Base-by-base conservation (phyloP, 2,797 vertebrate species). In the Diglossa cyanea region DNA sequence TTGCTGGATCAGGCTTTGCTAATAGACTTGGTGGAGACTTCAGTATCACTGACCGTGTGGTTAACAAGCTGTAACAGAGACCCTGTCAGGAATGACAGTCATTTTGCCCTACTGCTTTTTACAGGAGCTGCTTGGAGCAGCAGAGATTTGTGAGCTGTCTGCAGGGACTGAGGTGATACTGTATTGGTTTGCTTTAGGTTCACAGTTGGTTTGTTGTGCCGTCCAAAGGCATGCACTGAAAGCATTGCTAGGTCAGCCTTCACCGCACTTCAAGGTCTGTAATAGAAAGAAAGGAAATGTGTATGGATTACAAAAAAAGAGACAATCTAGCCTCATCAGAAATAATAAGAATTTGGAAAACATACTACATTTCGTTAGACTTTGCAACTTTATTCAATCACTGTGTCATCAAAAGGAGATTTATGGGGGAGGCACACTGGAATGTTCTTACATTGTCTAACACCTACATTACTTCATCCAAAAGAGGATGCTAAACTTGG, bases 21-120 rank as follows among this genome's bases (percentile, higher is more conserved):
- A 11, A 19, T 18, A 54, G 35, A 28, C 17, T 74, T 0, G 0
- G 18, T 0, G 4, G 40, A 77, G 65, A 39, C n/a, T 48, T 77
- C 47, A 40, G 58, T 33, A 16, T 62, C 47, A 10, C 13, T 40
- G 50, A 35, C 19, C 78, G 24, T 13, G 2, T 30, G 55, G 39
- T 60, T 73, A 79, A 73, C 28, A 53, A 40, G 17, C 24, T 82
- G 44, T 28, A 78, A 23, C 33, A 57, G 50, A 25, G 45, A 62
- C 30, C 47, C n/a, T 75, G 28, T 55, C 44, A 2, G 6, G 17
- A 35, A 37, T 11, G 31, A 24, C 28, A 37, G 44, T 81, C 20
- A 7, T 62, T 92, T 80, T 84, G 33, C 58, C 44, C 39, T 81
- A 0, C 44, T 67, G 58, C 50, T 75, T 35, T 68, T 92, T 31